Conservation (phyloP, 2,888 invertebrate species). For the Euzophera pinguis region DNA sequence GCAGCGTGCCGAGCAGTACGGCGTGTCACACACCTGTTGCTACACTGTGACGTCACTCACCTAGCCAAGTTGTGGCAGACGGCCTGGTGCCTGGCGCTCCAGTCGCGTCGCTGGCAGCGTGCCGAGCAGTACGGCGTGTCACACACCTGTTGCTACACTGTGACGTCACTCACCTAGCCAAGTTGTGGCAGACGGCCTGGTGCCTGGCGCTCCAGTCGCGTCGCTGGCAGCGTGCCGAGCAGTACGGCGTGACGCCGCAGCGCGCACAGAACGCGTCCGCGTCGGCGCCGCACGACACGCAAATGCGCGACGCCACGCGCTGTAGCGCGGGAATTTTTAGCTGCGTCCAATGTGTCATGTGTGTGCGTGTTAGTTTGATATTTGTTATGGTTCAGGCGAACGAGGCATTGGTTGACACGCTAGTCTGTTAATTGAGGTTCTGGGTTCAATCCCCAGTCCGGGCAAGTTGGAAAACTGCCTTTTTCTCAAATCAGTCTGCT, state of each 20-base stretch:
- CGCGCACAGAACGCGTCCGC: conserved; percentile 50
- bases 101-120: too few species aligned
- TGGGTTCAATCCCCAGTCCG: too few species aligned
- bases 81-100: too few species aligned
- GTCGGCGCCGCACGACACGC: conserved; percentile 47
- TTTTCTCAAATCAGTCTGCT: too few species aligned
- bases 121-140: too few species aligned
- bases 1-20: too few species aligned
- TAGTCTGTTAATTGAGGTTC: too few species aligned
- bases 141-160: too few species aligned
- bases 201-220: conserved; percentile 55
- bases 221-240: conserved; percentile 49
- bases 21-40: too few species aligned
- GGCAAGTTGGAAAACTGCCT: too few species aligned
- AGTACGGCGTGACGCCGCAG: conserved; percentile 63
- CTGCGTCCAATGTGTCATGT: conserved; percentile 32
- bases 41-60: too few species aligned
- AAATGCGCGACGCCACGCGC: conserved; percentile 34
- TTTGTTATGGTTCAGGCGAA: neutral
- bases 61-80: too few species aligned
- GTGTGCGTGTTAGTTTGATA: neutral
- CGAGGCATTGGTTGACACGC: neutral
- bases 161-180: conserved; percentile 49
- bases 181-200: conserved; percentile 51
- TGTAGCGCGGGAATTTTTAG: conserved; percentile 55